Conservation (phyloP, 2,888 invertebrate genomes). For the Scaptomyza tumidula region DNA sequence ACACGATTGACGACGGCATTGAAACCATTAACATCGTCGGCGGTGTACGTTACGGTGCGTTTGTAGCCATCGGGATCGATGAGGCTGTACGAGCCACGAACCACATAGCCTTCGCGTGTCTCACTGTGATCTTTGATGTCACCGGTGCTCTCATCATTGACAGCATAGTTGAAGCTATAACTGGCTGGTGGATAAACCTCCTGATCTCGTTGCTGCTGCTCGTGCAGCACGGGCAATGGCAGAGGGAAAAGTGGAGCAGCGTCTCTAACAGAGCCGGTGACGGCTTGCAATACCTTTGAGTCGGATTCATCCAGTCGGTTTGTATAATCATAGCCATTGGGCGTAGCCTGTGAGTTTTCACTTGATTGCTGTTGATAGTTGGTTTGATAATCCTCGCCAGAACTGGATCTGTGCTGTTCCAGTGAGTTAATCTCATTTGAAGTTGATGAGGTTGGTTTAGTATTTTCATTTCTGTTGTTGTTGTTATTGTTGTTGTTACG, state of each 20-base stretch:
- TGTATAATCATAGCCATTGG: constrained; percentile 62
- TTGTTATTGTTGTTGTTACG: constrained; percentile 12
- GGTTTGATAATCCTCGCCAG: constrained; percentile 60
- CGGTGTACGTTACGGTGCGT: constrained; percentile 85
- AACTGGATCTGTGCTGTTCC: constrained; percentile 43
- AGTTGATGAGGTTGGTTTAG: constrained; percentile 19
- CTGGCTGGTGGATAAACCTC: constrained; percentile 74
- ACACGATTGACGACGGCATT: constrained; percentile 86
- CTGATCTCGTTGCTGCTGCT: constrained; percentile 6
- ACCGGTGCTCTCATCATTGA: constrained; percentile 85
- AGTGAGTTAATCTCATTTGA: constrained; percentile 47
- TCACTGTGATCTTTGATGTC: constrained; percentile 85
- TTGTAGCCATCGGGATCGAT: constrained; percentile 86
- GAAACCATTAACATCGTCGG: constrained; percentile 85
- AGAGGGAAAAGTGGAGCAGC: constrained; percentile 29
- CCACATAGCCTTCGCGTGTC: constrained; percentile 85
- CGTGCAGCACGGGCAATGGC: constrained; percentile 35
- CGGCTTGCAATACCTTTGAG: constrained; percentile 35
- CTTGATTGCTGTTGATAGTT: constrained; percentile 46
- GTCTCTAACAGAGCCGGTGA: constrained; percentile 30
- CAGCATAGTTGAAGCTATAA: constrained; percentile 84
- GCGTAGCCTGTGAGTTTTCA: constrained; percentile 65
- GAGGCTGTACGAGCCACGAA: constrained; percentile 85
- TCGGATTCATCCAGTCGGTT: constrained; percentile 23
- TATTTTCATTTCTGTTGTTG: constrained; percentile 29